phyloP scores from a whole-genome alignment of 2,797 vertebrate species.

The Gymnopithys bicolor region DNA sequence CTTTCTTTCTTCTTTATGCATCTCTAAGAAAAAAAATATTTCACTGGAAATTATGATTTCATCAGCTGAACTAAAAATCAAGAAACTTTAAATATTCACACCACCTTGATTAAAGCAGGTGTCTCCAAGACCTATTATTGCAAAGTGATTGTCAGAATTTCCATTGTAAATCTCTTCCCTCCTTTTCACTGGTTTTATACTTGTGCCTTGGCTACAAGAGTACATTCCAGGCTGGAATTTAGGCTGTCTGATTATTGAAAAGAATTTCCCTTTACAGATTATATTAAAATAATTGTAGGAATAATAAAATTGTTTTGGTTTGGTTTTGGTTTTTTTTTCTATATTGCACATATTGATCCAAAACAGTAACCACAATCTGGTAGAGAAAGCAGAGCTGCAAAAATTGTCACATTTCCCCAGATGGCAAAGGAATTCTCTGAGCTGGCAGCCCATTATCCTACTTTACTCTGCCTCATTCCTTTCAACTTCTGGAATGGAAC shows the following conservation, averaged over 20 bases:
- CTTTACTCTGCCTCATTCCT: conserved; percentile 1
- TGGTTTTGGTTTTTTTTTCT: neutral
- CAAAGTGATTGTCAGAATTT: conserved; percentile 69
- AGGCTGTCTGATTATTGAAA: conserved; percentile 23
- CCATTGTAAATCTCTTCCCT: conserved; percentile 67
- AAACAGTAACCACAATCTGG: conserved; percentile 24
- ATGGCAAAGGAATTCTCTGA: neutral
- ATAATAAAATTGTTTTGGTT: neutral
- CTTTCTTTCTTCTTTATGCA: conserved; percentile 26
- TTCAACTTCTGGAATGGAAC: conserved; percentile 32
- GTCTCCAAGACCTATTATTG: conserved; percentile 56
- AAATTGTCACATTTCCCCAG: conserved; percentile 1
- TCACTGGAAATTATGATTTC: conserved; percentile 75
- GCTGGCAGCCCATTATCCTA: neutral
- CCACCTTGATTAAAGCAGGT: conserved; percentile 75
- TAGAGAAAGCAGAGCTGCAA: conserved; percentile 19
- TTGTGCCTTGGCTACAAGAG: conserved; percentile 33
- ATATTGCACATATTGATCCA: neutral
- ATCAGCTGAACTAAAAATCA: conserved; percentile 75
- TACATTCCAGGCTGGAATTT: conserved; percentile 45
- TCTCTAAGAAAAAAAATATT: conserved; percentile 65
- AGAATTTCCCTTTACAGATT: conserved; percentile 30
- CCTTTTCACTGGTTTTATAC: conserved; percentile 44
- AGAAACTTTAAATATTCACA: conserved; percentile 76
- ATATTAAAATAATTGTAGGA: neutral